Conservation (phyloP, 1,140 invertebrate species). For the Atta texana region DNA sequence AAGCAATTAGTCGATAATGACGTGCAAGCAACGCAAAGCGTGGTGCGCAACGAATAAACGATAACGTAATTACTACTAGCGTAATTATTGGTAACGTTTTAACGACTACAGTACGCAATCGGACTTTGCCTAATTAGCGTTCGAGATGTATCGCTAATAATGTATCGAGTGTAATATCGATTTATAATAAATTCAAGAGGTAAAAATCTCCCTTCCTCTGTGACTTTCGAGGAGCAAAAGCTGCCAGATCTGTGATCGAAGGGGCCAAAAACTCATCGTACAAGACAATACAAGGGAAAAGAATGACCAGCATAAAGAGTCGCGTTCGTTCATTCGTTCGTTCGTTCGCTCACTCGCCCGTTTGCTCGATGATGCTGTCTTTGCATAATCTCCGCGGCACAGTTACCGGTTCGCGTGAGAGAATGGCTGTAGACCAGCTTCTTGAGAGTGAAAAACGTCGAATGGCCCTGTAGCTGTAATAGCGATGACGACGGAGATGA, state of each 20-base stretch:
- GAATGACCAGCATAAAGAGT: slow-evolving; percentile 40
- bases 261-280: slow-evolving; percentile 30
- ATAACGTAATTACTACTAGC: slow-evolving; percentile 48
- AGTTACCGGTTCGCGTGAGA: slow-evolving; percentile 60
- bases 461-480: slow-evolving; percentile 43
- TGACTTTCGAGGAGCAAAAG: slow-evolving; percentile 31
- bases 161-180: slow-evolving; percentile 37
- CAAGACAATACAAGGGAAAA: slow-evolving; percentile 22
- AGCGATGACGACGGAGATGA: slow-evolving; percentile 41
- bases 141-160: slow-evolving; percentile 58
- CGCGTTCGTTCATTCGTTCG: slow-evolving; percentile 27
- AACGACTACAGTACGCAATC: slow-evolving; percentile 48
- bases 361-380: slow-evolving; percentile 59
- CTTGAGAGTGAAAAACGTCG: slow-evolving; percentile 52
- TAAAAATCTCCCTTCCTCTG: slow-evolving; percentile 18
- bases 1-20: slow-evolving; percentile 57
- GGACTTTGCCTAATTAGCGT: slow-evolving; percentile 46
- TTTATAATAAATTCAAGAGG: slow-evolving; percentile 35
- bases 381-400: slow-evolving; percentile 62
- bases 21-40: background rate
- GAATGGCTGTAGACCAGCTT: slow-evolving; percentile 48
- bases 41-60: slow-evolving; percentile 51
- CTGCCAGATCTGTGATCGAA: slow-evolving; percentile 20
- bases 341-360: slow-evolving; percentile 31
- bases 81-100: slow-evolving; percentile 58